Base-by-base conservation (phyloP, 1,140 invertebrate genomes). In the Bombyx mori region DNA sequence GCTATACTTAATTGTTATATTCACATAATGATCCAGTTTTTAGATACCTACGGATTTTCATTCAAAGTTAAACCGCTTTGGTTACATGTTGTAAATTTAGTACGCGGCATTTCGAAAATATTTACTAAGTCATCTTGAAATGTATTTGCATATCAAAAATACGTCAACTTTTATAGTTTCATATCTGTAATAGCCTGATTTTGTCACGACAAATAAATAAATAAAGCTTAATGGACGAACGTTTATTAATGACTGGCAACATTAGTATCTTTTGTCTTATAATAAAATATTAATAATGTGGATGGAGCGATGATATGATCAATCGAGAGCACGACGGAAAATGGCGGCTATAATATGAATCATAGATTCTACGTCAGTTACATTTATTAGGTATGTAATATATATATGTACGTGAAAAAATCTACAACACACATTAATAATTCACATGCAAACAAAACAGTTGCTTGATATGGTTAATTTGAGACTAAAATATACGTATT, bases 221-320 rank as follows among this genome's bases (percentile, higher is more conserved):
- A 57, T 57, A 61, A 61, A 57, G 51, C 55, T 61, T 8, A 42
- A 54, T 57, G 60, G 60, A 61, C 60, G 60, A 57, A 12, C 50
- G 45, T n/a, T 59, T 59, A 46, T n/a, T 49, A 53, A 57, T 61
- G 60, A 56, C 57, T 35, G 26, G 26, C 26, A 35, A 35, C 26
- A 35, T 35, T 35, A 35, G 26, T 35, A 35, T 35, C 26, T 5
- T 18, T 18, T 18, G 12, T 18, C 12, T 18, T 18, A 18, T 18
- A 18, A 18, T 35, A 35, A 35, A 35, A 35, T 35, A 35, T 35
- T 35, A 35, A 35, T 35, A 18, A 18, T 35, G 26, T 35, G 82
- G 82, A 85, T 81, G 82, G 82, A 79, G 69, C 64, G 60, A 76
- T 85, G 78, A 85, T 82, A 85, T 81, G 79, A 82, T 58, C 66